Base-by-base conservation (phyloP, 2,797 vertebrate genomes). In the Cheirogaleus major region DNA sequence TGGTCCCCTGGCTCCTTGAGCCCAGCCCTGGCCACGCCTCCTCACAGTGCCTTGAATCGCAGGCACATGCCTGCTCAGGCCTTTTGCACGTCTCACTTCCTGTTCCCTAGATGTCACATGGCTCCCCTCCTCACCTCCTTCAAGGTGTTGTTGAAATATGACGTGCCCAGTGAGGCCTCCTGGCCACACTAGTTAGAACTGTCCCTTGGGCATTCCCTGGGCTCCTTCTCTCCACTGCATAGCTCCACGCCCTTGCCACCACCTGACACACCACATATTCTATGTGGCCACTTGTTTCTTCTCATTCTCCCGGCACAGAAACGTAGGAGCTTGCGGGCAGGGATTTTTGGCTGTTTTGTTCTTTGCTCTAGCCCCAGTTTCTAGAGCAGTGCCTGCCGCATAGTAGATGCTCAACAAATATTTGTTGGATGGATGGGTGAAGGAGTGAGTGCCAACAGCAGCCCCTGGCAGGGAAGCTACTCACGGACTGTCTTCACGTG, bases 171-270 rank as follows among this genome's bases (percentile, higher is more conserved):
- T 70, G 50, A 89, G 41, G 48, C 5, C 70, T 76, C 82, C 38
- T 38, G 10, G 5, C 38, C 52, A 18, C 22, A 25, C 12, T 35
- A 15, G 82, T 55, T 55, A 35, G 48, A 63, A 78, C 65, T 30
- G 6, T 32, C 55, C 23, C 32, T n/a, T 43, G 27, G 25, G 30
- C 23, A 15, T 10, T n/a, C 4, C 67, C 15, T 4, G n/a, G 55
- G 30, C 27, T 20, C 65, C 55, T 57, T 23, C 73, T 52, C 27
- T 50, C 38, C 2, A 0, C 5, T 43, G 9, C 6, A 0, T 1
- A 14, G 23, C 79, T 30, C 41, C n/a, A 15, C 0, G 22, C 35
- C 4, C 52, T 17, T 20, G 18, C 23, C 22, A 75, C 69, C 43
- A 12, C 1, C 4, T 0, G 20, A 38, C 76, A 45, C 45, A 27